phyloP scores from a whole-genome alignment of 2,113 vertebrate species.

The Zosterops japonicus region DNA sequence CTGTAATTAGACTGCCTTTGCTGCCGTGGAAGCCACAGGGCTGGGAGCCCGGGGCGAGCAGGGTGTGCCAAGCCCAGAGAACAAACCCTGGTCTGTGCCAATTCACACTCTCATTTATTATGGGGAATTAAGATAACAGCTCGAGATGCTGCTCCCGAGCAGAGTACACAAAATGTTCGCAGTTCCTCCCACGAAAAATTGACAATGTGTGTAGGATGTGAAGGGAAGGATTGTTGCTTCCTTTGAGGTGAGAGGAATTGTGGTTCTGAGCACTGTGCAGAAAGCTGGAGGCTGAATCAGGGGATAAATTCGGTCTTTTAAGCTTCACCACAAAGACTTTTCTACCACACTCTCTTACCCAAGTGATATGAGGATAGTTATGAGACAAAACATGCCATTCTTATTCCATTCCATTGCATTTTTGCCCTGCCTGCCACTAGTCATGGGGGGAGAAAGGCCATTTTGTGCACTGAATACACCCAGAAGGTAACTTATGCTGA shows the following conservation, averaged over 20 bases:
- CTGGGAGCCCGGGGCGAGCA: background rate
- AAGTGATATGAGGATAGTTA: background rate
- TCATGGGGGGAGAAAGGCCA: background rate
- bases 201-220: background rate
- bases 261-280: background rate
- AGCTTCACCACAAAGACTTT: background rate
- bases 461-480: background rate
- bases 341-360: background rate
- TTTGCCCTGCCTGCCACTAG: background rate
- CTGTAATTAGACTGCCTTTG: slow-evolving; percentile 3
- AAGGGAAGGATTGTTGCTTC: background rate
- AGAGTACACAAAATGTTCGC: background rate
- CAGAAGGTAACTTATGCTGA: background rate
- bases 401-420: background rate
- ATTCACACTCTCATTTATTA: background rate
- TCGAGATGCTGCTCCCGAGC: background rate
- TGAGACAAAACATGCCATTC: background rate
- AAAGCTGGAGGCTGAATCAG: background rate
- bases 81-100: background rate
- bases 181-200: background rate
- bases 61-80: background rate
- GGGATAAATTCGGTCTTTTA: background rate
- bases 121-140: background rate
- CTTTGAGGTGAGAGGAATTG: background rate
- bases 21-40: background rate